phyloP scores from a whole-genome alignment of 2,113 vertebrate species.

The Maccullochella peelii region DNA sequence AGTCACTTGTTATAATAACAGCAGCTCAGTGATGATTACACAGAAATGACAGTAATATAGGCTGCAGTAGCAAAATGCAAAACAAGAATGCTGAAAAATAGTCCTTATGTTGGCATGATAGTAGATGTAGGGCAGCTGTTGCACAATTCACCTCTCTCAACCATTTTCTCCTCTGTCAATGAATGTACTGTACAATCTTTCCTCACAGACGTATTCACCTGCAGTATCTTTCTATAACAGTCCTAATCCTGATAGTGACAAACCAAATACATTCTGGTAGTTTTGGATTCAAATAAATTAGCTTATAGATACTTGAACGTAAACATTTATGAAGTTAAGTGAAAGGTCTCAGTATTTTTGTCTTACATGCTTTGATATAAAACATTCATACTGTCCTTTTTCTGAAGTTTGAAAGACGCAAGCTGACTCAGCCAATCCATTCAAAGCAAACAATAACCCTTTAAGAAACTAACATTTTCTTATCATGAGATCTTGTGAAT shows the following conservation, averaged over 20 bases:
- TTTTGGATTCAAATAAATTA: constrained; percentile 23
- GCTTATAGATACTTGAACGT: background rate
- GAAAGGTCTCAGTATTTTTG: background rate
- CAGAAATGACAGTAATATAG: background rate
- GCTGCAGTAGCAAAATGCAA: background rate
- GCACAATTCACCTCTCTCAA: constrained; percentile 4
- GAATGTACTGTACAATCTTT: background rate
- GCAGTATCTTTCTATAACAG: background rate
- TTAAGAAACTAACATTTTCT: background rate
- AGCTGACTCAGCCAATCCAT: background rate
- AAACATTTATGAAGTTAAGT: background rate
- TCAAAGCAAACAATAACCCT: constrained; percentile 30
- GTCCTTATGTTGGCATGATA: constrained; percentile 37
- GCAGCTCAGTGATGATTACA: constrained; percentile 18
- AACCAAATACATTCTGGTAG: background rate
- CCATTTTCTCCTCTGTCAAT: background rate
- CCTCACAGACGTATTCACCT: background rate
- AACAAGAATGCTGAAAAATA: constrained; percentile 33
- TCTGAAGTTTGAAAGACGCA: background rate
- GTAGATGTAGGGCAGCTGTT: constrained; percentile 41
- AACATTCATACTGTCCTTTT: background rate
- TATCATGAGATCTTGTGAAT: constrained; percentile 16
- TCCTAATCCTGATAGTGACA: background rate
- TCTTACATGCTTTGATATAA: background rate
- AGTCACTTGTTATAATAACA: constrained; percentile 13